phyloP scores from a whole-genome alignment of 2,113 vertebrate species.

The Misgurnus mizolepis region DNA sequence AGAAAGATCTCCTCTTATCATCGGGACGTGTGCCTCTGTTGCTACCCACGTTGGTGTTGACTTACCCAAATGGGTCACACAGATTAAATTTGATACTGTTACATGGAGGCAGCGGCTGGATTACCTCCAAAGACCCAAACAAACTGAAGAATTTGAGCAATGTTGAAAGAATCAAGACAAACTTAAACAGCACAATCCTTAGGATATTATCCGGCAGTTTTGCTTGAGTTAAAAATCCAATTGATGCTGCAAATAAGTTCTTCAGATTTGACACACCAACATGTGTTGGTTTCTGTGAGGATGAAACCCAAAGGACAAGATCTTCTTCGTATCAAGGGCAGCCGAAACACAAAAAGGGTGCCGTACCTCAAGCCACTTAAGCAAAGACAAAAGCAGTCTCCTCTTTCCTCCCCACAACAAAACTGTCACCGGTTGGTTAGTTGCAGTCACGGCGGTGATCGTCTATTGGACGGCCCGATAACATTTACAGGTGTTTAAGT shows the following conservation, averaged over 20 bases:
- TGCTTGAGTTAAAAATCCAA: not conserved
- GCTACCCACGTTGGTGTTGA: conserved; percentile 61
- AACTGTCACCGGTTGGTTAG: conserved; percentile 7
- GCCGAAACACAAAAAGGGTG: not conserved
- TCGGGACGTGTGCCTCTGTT: conserved; percentile 41
- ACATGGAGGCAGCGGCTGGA: conserved; percentile 44
- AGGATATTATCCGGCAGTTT: not conserved
- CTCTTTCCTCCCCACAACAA: conserved; percentile 7
- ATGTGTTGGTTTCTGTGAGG: not conserved
- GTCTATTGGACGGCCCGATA: conserved; percentile 31
- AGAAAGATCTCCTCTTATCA: conserved; percentile 25
- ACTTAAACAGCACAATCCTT: not conserved
- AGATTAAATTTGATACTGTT: conserved; percentile 62
- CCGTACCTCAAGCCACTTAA: conserved; percentile 11
- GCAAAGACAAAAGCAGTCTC: conserved; percentile 30
- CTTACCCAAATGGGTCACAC: conserved; percentile 61
- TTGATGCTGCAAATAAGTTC: not conserved
- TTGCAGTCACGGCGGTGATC: conserved; percentile 37
- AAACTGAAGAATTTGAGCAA: not conserved
- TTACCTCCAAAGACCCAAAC: conserved; percentile 49
- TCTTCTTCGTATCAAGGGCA: conserved; percentile 3
- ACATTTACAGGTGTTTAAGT: conserved; percentile 29
- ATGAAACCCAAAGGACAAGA: not conserved
- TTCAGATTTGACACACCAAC: not conserved
- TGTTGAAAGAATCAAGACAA: not conserved